Base-by-base conservation (phyloP, 2,113 vertebrate genomes). In the Puma concolor region DNA sequence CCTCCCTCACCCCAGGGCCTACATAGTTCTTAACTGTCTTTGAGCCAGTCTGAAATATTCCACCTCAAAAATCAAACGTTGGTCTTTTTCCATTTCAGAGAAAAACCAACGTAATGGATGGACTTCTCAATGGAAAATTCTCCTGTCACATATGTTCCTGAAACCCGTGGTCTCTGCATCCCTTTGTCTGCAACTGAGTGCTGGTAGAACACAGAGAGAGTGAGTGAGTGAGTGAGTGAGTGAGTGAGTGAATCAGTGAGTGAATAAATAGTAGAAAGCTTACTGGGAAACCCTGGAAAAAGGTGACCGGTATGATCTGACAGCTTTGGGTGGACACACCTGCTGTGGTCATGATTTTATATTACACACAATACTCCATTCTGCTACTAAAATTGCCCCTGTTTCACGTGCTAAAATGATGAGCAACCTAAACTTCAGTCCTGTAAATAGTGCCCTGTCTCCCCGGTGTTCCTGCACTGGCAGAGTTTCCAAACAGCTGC, bases 341-440 rank as follows among this genome's bases (percentile, higher is more conserved):
- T n/a, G 31, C 52, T 29, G 2, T 52, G 54, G 15, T 2, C 63
- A 33, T 29, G 36, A 77, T 41, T 71, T 54, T 3, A 25, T 44
- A 21, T 0, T 41, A 52, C 36, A 13, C 17, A 0, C 16, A 7
- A 19, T 19, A n/a, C 23, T 10, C 2, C 48, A 52, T 0, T n/a
- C 57, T 16, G 85, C 80, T 74, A 25, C 33, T 29, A 31, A 82
- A 74, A 54, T 0, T 14, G 8, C 14, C 88, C n/a, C 83, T 76
- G 66, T 74, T 81, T 76, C 71, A 17, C 1, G 11, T 25, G 71
- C 92, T 36, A 36, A 50, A 77, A 66, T 17, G 29, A 41, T 17
- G 17, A 74, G 63, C 23, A 63, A 7, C 25, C 44, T 27, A 33
- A 7, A 21, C 29, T 48, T 67, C 25, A n/a, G 50, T 67, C 29